phyloP scores from a whole-genome alignment of 2,888 invertebrate species.

The Mythimna albipuncta region DNA sequence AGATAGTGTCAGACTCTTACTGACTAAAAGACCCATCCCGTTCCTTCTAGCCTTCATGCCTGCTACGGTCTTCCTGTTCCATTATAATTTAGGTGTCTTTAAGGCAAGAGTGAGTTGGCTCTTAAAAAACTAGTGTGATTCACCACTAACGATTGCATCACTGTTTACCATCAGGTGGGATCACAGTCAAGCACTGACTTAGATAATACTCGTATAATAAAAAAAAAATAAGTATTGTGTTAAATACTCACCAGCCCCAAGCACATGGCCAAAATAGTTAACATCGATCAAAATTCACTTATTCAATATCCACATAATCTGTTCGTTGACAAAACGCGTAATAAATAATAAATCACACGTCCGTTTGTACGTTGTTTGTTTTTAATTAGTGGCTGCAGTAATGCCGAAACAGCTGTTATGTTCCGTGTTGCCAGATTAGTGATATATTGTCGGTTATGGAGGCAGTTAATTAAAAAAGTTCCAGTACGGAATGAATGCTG shows the following conservation, averaged over 20 bases:
- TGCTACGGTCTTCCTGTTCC: too few species aligned
- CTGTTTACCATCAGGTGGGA: too few species aligned
- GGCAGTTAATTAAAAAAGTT: slow-evolving; percentile 64
- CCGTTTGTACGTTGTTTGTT: slow-evolving; percentile 82
- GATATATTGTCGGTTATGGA: slow-evolving; percentile 58
- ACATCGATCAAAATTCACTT: slow-evolving; percentile 57
- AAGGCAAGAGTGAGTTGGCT: too few species aligned
- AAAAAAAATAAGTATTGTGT: not conserved
- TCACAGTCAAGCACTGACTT: too few species aligned
- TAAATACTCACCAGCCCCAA: not conserved
- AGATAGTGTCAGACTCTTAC: too few species aligned
- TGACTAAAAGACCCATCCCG: too few species aligned
- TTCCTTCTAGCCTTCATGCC: too few species aligned
- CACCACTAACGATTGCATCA: too few species aligned
- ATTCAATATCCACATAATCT: slow-evolving; percentile 52
- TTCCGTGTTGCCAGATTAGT: slow-evolving; percentile 62
- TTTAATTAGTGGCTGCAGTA: slow-evolving; percentile 80
- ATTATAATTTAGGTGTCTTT: too few species aligned
- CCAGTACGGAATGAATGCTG: slow-evolving; percentile 42
- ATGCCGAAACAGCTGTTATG: slow-evolving; percentile 60
- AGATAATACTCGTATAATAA: too few species aligned
- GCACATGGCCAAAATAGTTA: slow-evolving; percentile 14
- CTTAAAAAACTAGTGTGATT: too few species aligned
- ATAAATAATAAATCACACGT: slow-evolving; percentile 66
- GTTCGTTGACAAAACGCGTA: slow-evolving; percentile 59